Evolutionary conservation across 2,888 invertebrate species (phyloP).

Genomic region (Agrypnus murinus): DNA sequence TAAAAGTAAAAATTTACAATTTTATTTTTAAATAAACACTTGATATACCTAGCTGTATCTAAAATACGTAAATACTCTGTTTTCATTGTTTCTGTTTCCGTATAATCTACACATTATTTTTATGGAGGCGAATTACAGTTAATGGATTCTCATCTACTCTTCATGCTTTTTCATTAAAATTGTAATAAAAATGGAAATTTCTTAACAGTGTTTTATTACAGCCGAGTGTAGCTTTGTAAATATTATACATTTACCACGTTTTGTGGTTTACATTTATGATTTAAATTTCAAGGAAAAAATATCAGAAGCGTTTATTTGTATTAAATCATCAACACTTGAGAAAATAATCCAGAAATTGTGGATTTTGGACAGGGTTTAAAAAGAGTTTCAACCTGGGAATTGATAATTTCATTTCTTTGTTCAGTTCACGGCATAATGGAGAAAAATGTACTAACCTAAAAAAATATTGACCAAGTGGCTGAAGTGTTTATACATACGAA

Average conservation of each 20-base stretch:
- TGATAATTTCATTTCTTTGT: too few species aligned
- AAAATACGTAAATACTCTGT: conserved; percentile 27
- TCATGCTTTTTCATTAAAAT: conserved; percentile 64
- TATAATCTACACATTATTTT: conserved; percentile 61
- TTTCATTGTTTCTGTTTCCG: conserved; percentile 49
- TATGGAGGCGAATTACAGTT: conserved; percentile 59
- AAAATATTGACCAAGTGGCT: too few species aligned
- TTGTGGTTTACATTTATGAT: conserved; percentile 23
- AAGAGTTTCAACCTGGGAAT: too few species aligned
- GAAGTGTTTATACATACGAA: too few species aligned
- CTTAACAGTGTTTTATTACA: conserved; percentile 51
- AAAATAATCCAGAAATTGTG: too few species aligned
- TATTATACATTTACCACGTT: conserved; percentile 22
- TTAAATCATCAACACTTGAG: too few species aligned
- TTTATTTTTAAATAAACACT: conserved; percentile 33
- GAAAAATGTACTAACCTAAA: too few species aligned
- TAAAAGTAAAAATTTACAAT: conserved; percentile 30
- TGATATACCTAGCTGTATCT: background rate
- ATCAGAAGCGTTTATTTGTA: too few species aligned
- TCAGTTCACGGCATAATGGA: too few species aligned
- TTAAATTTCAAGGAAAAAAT: conserved; percentile 18
- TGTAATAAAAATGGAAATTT: conserved; percentile 65
- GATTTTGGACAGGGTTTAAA: too few species aligned
- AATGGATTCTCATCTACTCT: conserved; percentile 62
- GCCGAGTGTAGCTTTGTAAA: conserved; percentile 36